These are phyloP conservation scores for Callopanchax toddi DNA, from an alignment of 2,113 vertebrate genomes.

Conservation along the genomic window DNA sequence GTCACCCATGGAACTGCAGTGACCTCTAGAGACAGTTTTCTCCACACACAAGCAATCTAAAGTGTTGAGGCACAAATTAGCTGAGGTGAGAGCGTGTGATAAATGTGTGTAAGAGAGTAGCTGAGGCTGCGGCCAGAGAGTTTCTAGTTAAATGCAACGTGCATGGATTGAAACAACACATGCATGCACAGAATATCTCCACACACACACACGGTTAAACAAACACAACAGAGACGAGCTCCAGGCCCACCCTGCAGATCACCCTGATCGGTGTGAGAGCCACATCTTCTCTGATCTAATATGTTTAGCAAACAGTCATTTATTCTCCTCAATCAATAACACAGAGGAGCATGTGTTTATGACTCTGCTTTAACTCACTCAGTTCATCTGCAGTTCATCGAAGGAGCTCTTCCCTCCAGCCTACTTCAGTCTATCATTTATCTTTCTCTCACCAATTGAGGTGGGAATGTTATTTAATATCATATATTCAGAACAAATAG, in stretches of 20 bases:
- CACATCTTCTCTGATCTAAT: constrained; percentile 69
- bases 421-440: constrained; percentile 39
- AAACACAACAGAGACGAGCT: constrained; percentile 50
- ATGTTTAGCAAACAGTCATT: constrained; percentile 80
- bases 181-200: not conserved
- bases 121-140: constrained; percentile 15
- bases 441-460: constrained; percentile 12
- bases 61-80: constrained; percentile 53
- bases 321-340: constrained; percentile 74
- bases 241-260: constrained; percentile 69
- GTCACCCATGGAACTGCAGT: constrained; percentile 84
- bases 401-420: constrained; percentile 35
- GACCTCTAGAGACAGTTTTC: constrained; percentile 84
- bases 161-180: not conserved
- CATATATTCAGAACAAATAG: constrained; percentile 60
- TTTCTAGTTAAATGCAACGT: not conserved
- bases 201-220: constrained; percentile 45
- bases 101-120: constrained; percentile 16
- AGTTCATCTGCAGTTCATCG: constrained; percentile 74
- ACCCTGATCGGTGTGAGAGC: constrained; percentile 57
- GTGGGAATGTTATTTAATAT: constrained; percentile 21
- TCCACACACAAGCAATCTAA: constrained; percentile 75
- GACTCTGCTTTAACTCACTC: constrained; percentile 54
- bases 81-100: constrained; percentile 26
- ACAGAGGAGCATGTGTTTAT: constrained; percentile 76